Base-by-base conservation (phyloP, 2,888 invertebrate genomes). In the Rosalia funebris region DNA sequence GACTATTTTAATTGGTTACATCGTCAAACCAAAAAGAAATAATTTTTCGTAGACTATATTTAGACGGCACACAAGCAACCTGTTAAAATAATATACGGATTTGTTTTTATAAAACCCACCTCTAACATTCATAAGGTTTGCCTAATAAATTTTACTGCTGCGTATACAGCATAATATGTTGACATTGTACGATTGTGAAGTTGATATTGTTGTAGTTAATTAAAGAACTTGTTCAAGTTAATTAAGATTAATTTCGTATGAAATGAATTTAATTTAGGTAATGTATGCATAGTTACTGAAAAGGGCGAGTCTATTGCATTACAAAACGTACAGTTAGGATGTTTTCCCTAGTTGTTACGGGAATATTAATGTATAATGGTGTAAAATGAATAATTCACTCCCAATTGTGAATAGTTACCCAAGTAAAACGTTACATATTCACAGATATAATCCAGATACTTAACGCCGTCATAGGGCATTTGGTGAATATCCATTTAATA, bases 261-360 rank as follows among this genome's bases (percentile, higher is more conserved):
- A 55, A 31, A 32, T 34, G 45, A 56, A 56, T 56, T 56, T 46
- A 46, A 46, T 56, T 56, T 46, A 32, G 17, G 11, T 47, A 56
- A 56, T 56, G 56, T 47, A 47, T 47, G 56, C 56, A 56, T 45
- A 39, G 31, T 31, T 44, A 15, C 3, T 3, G n/a, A n/a, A 42
- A 32, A 41, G 42, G 52, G 20, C 14, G 41, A 39, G 39, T 11
- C 16, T n/a, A n/a, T 15, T 19, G 48, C 17, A 17, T 48, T 19
- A 16, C 34, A 15, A 31, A 11, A 45, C 45, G 4, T 25, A 9
- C 3, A 25, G 25, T 25, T 25, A 9, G 4, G 25, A 25, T 9
- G 45, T 45, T 11, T 34, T 31, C 34, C 34, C 46, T 46, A 46
- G 32, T 46, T 46, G 46, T 46, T 25, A 46, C 15, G 31, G 32